phyloP scores from a whole-genome alignment of 2,888 invertebrate genomes.

The Myathropa florea region DNA sequence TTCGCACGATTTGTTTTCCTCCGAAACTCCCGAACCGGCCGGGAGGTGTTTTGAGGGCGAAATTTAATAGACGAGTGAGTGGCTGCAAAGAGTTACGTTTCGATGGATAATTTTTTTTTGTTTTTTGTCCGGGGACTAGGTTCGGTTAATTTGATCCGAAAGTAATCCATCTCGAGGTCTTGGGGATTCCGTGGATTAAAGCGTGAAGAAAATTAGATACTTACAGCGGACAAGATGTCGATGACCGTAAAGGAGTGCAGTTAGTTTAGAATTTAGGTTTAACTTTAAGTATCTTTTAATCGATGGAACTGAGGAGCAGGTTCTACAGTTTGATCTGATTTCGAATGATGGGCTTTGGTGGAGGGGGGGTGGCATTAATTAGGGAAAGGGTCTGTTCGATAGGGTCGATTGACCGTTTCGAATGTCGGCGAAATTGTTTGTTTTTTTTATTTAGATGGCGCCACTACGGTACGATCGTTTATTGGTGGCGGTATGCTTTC shows the following conservation, averaged over 20 bases:
- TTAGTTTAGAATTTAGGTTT: not conserved
- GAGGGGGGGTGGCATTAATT: not conserved
- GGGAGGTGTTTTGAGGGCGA: constrained; percentile 11
- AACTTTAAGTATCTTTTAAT: constrained; percentile 24
- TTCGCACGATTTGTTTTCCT: constrained; percentile 60
- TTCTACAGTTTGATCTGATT: constrained; percentile 12
- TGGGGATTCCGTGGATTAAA: constrained; percentile 22
- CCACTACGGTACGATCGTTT: not conserved
- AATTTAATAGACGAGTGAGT: constrained; percentile 17
- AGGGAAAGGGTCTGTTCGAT: not conserved
- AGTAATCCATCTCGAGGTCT: constrained; percentile 8
- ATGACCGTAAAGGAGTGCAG: constrained; percentile 30
- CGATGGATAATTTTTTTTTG: constrained; percentile 31
- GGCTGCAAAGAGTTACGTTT: constrained; percentile 2
- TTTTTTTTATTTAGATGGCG: not conserved
- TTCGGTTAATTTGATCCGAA: constrained; percentile 29
- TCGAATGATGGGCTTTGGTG: not conserved
- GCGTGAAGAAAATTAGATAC: constrained; percentile 47
- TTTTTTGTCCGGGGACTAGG: not conserved
- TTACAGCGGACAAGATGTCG: constrained; percentile 15
- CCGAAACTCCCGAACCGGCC: not conserved
- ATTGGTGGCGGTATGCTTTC: not conserved
- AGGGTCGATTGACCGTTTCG: not conserved
- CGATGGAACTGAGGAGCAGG: not conserved
- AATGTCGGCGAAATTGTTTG: not conserved